Base-by-base conservation (phyloP, 2,888 invertebrate species). In the Hirtodrosophila alboralis region DNA sequence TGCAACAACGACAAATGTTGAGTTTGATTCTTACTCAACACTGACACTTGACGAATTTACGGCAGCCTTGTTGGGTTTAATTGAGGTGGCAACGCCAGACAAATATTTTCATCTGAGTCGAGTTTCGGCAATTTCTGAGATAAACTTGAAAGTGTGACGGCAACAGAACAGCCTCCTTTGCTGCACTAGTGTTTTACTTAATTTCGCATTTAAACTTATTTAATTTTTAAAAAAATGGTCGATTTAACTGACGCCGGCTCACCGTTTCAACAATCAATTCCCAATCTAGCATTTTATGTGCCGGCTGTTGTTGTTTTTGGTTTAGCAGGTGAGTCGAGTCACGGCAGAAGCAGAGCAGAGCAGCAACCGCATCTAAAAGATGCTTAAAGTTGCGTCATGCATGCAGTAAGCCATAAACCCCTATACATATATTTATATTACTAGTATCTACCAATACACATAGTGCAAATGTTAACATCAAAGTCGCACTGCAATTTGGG, bases 221-320 rank as follows among this genome's bases (percentile, higher is more conserved):
- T 1, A 51, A 48, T 34, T 52, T 27, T 1, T n/a, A 53, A 40
- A 92, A n/a, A 90, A 89, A 97, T 97, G 97, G 96, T 96, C 69
- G 96, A 97, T 91, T 92, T 96, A 85, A 94, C 95, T 63, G 95
- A 95, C 14, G 94, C 94, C 40, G 93, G 94, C 59, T 95, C 95
- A 79, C 95, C 95, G 0, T 93, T 95, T 85, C 96, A 96, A 89
- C 96, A 96, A 91, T 95, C 95, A 74, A 96, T 97, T 91, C 96
- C 96, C 68, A 96, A 97, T 91, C 92, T 94, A 34, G 95, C 97
- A 74, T 97, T 97, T 90, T 95, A 97, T 79, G 88, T 97, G 83
- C 96, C 97, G 75, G 96, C 95, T 45, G 93, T 96, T 75, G 93
- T 97, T 73, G 94, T 96, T 77, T 91, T 95, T 75, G 93, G 94